phyloP scores from a whole-genome alignment of 2,797 vertebrate species.

The Poeciliopsis gracilis region DNA sequence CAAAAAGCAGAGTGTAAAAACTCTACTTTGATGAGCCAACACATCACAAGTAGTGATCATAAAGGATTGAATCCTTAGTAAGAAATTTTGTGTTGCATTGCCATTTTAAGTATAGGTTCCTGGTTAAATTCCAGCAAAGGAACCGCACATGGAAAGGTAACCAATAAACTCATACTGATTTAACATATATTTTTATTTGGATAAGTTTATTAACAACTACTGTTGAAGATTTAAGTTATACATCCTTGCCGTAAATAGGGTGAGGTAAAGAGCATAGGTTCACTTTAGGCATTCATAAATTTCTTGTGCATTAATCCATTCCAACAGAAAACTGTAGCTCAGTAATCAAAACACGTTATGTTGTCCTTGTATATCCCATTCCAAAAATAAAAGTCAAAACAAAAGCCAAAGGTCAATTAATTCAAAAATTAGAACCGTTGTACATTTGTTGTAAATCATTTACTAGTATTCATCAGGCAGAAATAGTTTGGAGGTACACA shows the following conservation, averaged over 20 bases:
- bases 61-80: conserved; percentile 11
- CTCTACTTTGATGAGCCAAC: conserved; percentile 4
- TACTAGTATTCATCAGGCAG: background rate
- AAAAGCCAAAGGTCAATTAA: background rate
- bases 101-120: background rate
- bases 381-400: background rate
- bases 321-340: background rate
- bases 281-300: background rate
- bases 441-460: background rate
- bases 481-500: background rate
- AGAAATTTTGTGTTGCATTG: conserved; percentile 2
- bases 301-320: background rate
- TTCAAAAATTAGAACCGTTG: background rate
- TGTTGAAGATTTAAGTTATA: background rate
- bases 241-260: background rate
- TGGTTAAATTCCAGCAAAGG: no score
- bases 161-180: background rate
- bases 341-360: background rate
- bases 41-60: background rate
- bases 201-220: background rate
- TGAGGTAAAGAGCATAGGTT: background rate
- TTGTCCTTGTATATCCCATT: background rate
- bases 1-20: conserved; percentile 6
- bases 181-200: background rate
- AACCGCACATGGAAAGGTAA: background rate